Evolutionary conservation across 92 coral and sea anemone species (phyloP).

Genomic region (Zoanthus solanderi): DNA sequence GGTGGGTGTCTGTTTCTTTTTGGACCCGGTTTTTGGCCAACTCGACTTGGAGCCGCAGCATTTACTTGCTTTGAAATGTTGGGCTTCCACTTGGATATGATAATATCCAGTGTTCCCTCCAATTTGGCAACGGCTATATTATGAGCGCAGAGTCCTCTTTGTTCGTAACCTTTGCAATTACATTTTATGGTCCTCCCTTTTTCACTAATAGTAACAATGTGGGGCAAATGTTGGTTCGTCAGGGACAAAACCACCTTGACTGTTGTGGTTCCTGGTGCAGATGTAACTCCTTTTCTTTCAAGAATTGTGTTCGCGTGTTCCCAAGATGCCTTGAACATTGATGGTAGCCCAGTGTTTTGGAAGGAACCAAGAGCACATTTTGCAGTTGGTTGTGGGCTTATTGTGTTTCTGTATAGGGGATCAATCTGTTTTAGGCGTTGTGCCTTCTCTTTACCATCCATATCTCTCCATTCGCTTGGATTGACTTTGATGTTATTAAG

Average conservation of each 20-base stretch:
- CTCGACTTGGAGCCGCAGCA: background rate
- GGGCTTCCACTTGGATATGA: no score
- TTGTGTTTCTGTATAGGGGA: constrained; percentile 16
- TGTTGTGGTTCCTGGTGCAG: constrained; percentile 22
- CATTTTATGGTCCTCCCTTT: no score
- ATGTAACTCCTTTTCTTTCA: constrained; percentile 12
- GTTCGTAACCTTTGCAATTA: no score
- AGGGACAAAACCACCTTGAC: no score
- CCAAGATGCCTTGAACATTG: constrained; percentile 28
- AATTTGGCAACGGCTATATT: no score
- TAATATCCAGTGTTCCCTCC: no score
- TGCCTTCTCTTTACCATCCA: constrained; percentile 23
- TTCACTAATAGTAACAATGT: no score
- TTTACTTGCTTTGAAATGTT: background rate
- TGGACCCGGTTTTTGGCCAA: background rate
- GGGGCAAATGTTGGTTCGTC: no score
- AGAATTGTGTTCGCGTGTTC: constrained; percentile 21
- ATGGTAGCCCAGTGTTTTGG: constrained; percentile 21
- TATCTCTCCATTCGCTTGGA: constrained; percentile 39
- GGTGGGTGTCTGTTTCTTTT: no score
- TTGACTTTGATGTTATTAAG: constrained; percentile 3
- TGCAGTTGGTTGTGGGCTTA: constrained; percentile 17
- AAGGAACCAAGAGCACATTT: constrained; percentile 30
- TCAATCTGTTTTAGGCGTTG: constrained; percentile 26
- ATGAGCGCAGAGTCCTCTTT: no score